Conservation (phyloP, 2,797 vertebrate genomes). For the Dermochelys coriacea region DNA sequence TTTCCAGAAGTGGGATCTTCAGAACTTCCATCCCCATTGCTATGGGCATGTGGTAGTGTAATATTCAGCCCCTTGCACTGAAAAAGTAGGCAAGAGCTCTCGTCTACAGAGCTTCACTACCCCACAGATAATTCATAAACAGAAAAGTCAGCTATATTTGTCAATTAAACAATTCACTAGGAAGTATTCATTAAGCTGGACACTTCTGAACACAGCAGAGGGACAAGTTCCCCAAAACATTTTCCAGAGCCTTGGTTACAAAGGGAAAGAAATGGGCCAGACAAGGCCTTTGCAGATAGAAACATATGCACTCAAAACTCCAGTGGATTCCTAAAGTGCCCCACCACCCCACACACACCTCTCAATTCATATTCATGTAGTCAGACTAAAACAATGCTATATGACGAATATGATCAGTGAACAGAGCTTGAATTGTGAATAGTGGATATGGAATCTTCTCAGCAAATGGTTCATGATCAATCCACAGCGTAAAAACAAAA, state of each 20-base stretch:
- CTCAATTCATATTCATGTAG: neutral
- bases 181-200: neutral
- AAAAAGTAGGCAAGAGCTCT: neutral
- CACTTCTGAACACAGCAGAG: neutral
- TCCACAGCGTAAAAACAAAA: neutral
- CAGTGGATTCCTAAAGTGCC: neutral
- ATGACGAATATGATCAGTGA: neutral
- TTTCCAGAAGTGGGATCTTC: neutral
- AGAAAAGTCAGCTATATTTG: neutral
- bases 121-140: neutral
- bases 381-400: neutral
- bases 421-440: neutral
- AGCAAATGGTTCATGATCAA: neutral
- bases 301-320: neutral
- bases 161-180: neutral
- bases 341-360: neutral
- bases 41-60: accelerated
- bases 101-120: neutral
- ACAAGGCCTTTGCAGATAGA: neutral
- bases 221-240: neutral
- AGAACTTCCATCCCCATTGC: neutral
- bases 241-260: neutral
- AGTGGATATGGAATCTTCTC: neutral
- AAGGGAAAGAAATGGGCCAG: neutral
- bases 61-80: neutral